Evolutionary conservation across 1,140 invertebrate genomes (phyloP), one percentile per base, ranked within the genome.

Genomic region (Telenomus remus): DNA sequence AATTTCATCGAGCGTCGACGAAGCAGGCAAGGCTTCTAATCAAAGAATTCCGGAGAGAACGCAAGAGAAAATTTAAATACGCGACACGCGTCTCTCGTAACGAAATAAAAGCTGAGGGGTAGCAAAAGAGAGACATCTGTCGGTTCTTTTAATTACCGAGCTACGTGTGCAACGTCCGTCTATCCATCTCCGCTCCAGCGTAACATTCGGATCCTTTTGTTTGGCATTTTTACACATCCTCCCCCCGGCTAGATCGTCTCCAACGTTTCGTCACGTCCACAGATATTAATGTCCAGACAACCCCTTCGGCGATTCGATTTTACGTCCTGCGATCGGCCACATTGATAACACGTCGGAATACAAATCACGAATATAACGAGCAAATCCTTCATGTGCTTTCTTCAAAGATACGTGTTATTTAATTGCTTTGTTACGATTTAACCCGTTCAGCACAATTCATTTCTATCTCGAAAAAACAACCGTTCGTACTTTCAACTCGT

Each of bases 131-230:
- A 83, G 82, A 83, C 84, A 86, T 86, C 83, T 86, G 86, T 86
- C 84, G 85, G 86, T 85, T 86, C 85, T 87, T 87, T 87, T 87
- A 88, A 86, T 88, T 88, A 85, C 82, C 80, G 76, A 79, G 70
- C 72, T 83, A 87, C 85, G 85, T 86, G 85, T 81, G 79, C 80
- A 79, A 76, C 78, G 79, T 80, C 80, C 74, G 66, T 77, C 66
- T 60, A 69, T 79, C 54, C 73, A 61, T 63, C 76, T 76, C 68
- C 56, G 57, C 56, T 64, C 56, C 60, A 42, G 15, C 51, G 49
- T 46, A 59, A 59, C 60, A 65, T 63, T 74, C 66, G 63, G 60
- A 81, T 82, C 78, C 81, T 84, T 83, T 84, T 83, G 82, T 81
- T 81, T 81, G 81, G 79, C 81, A 65, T 81, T 80, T 84, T 81